These are phyloP conservation scores for Grantiella picta DNA, from an alignment of 2,113 vertebrate species.

Conservation along the genomic window DNA sequence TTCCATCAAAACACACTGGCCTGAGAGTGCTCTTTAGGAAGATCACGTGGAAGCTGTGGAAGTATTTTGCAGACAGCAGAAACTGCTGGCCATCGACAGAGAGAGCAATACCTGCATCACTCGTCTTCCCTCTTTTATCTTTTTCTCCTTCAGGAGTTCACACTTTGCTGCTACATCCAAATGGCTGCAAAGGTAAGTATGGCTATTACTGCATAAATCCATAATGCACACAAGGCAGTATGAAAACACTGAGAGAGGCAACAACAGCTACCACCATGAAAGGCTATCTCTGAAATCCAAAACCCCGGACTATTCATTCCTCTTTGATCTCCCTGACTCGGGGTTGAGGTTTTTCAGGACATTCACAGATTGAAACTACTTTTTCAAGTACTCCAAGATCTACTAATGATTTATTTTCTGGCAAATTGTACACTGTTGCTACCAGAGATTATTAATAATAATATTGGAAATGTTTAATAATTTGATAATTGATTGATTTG, in stretches of 20 bases:
- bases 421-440: neutral
- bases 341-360: neutral
- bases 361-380: neutral
- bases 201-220: slow-evolving; percentile 18
- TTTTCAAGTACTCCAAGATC: neutral
- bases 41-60: neutral
- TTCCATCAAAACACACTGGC: neutral
- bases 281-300: neutral
- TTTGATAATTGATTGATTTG: slow-evolving; percentile 48
- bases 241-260: neutral
- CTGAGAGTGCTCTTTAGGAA: neutral
- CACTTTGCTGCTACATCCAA: neutral
- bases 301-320: neutral
- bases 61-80: neutral
- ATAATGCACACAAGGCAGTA: neutral
- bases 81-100: neutral
- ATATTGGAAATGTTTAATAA: slow-evolving; percentile 19
- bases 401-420: neutral
- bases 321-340: neutral
- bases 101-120: neutral
- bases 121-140: neutral
- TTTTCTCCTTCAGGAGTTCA: neutral
- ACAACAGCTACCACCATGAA: neutral
- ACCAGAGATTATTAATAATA: neutral
- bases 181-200: slow-evolving; percentile 4